phyloP scores from a whole-genome alignment of 1,140 invertebrate genomes.

The Drosophila kepulauana region DNA sequence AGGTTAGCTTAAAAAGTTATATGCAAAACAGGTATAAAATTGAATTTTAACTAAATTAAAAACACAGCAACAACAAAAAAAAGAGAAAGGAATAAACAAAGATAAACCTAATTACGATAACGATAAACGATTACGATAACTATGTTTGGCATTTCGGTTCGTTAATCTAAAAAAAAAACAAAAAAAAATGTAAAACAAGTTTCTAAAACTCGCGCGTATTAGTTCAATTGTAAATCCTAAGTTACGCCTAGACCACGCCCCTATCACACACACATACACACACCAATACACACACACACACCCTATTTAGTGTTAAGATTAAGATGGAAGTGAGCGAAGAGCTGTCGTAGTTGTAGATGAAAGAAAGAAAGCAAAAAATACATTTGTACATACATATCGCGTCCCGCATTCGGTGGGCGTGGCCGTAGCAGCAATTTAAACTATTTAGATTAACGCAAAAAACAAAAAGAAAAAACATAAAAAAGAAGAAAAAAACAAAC shows the following conservation, averaged over 20 bases:
- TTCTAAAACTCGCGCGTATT: constrained; percentile 77
- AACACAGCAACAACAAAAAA: constrained; percentile 28
- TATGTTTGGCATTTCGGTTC: constrained; percentile 39
- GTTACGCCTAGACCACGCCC: constrained; percentile 66
- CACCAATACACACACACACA: constrained; percentile 20
- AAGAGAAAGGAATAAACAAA: constrained; percentile 23
- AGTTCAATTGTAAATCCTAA: constrained; percentile 75
- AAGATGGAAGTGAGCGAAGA: constrained; percentile 7
- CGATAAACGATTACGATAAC: constrained; percentile 19
- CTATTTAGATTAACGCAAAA: constrained; percentile 50
- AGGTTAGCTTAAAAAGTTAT: constrained; percentile 61
- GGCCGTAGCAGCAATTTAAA: constrained; percentile 64
- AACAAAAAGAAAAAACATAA: too few species aligned
- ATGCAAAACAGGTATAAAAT: constrained; percentile 65
- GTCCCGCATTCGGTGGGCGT: constrained; percentile 65
- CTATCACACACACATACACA: constrained; percentile 27
- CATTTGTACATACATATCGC: constrained; percentile 82
- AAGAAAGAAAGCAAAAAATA: constrained; percentile 75
- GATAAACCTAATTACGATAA: constrained; percentile 8
- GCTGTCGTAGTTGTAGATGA: constrained; percentile 6
- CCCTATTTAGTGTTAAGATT: constrained; percentile 28
- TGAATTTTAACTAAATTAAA: constrained; percentile 67
- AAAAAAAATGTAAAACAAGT: constrained; percentile 48
- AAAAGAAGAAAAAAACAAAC: too few species aligned
- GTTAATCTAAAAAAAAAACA: constrained; percentile 17